A percentile compares a stretch with the other conserved stretches of the same genome.
Conservation (phyloP, 2,113 vertebrate species). For the Salvelinus fontinalis region DNA sequence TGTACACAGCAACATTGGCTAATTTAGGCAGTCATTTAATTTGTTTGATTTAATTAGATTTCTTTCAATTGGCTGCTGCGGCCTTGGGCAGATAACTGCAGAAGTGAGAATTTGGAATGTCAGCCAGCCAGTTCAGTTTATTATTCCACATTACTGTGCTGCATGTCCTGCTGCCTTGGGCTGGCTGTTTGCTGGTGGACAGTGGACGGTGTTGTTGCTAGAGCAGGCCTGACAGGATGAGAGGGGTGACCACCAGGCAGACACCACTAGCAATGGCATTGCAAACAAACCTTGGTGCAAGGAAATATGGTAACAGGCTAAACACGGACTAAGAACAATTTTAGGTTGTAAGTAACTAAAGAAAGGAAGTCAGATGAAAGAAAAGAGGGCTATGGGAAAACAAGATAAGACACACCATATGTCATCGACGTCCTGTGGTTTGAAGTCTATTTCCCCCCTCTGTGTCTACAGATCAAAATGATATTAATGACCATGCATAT, state of each 20-base stretch:
- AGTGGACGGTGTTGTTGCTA: not conserved
- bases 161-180: not conserved
- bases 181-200: not conserved
- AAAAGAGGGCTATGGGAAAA: not conserved
- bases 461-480: slow-evolving; percentile 1
- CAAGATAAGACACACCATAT: not conserved
- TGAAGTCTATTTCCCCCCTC: not conserved
- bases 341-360: not conserved
- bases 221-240: not conserved
- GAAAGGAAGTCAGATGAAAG: no score
- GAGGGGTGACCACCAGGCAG: no score
- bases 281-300: not conserved
- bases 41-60: slow-evolving; percentile 32
- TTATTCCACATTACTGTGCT: slow-evolving; percentile 14
- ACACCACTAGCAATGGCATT: not conserved
- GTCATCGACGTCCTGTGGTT: not conserved
- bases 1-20: slow-evolving; percentile 15
- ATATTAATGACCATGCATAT: slow-evolving; percentile 16
- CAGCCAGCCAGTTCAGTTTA: slow-evolving; percentile 28
- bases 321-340: not conserved
- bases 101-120: slow-evolving; percentile 20
- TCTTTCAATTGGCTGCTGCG: not conserved
- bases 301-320: not conserved
- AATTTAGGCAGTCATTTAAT: slow-evolving; percentile 41
- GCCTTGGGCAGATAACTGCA: slow-evolving; percentile 1